phyloP scores from a whole-genome alignment of 2,888 invertebrate species.

The Petrolisthes cinctipes region DNA sequence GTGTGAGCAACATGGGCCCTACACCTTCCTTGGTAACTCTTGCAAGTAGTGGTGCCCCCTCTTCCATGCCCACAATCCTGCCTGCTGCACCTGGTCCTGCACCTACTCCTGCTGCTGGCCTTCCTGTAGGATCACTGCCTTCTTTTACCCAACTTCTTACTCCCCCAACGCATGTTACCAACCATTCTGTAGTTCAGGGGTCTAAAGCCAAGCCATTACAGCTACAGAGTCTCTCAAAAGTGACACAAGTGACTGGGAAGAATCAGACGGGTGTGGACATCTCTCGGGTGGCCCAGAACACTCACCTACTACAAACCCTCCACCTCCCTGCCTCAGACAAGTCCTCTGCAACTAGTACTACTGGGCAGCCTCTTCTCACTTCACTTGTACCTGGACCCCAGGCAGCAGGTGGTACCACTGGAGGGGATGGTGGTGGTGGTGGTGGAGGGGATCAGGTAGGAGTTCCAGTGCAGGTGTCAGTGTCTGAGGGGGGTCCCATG shows the following conservation, averaged over 20 bases:
- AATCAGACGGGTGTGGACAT: slow-evolving; percentile 55
- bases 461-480: slow-evolving; percentile 48
- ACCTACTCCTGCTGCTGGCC: slow-evolving; percentile 21
- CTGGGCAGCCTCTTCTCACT: slow-evolving; percentile 39
- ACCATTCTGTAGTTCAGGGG: slow-evolving; percentile 40
- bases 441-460: slow-evolving; percentile 22
- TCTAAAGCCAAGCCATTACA: slow-evolving; percentile 39
- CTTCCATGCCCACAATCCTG: slow-evolving; percentile 49
- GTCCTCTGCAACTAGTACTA: background rate
- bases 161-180: slow-evolving; percentile 43
- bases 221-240: slow-evolving; percentile 43
- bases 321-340: slow-evolving; percentile 59
- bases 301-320: slow-evolving; percentile 57
- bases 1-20: slow-evolving; percentile 24
- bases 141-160: slow-evolving; percentile 56
- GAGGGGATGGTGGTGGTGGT: background rate
- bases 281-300: slow-evolving; percentile 59
- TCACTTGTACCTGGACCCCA: slow-evolving; percentile 45
- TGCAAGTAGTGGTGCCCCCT: slow-evolving; percentile 35
- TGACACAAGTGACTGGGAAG: slow-evolving; percentile 48
- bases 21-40: slow-evolving; percentile 31
- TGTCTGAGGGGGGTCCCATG: slow-evolving; percentile 47
- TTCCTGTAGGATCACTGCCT: slow-evolving; percentile 48
- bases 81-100: slow-evolving; percentile 29
- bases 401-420: slow-evolving; percentile 19